phyloP scores from a whole-genome alignment of 2,113 vertebrate genomes.

The Syrrhaptes paradoxus region DNA sequence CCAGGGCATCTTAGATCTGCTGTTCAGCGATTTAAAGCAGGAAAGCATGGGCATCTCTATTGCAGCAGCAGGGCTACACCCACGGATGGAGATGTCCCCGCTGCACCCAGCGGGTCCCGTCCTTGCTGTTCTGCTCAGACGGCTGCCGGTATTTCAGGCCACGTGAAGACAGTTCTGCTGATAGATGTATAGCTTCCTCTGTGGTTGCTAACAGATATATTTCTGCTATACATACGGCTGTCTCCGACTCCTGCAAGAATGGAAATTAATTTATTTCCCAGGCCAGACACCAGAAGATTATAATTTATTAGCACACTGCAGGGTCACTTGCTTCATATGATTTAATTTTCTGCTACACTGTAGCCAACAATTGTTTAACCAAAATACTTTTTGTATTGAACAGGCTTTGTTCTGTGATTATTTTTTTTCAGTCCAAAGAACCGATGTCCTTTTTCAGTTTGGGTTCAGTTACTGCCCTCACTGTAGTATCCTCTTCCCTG shows the following conservation, averaged over 20 bases:
- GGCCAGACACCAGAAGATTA: not conserved
- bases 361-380: not conserved
- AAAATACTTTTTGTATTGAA: not conserved
- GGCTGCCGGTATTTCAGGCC: not conserved
- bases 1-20: not conserved
- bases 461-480: not conserved
- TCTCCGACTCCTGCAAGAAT: not conserved
- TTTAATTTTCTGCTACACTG: not conserved
- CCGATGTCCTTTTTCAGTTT: not conserved
- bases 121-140: rapidly evolving
- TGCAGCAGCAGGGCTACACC: rapidly evolving
- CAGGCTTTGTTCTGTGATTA: not conserved
- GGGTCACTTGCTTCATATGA: not conserved
- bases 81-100: rapidly evolving
- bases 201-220: not conserved
- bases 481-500: rapidly evolving
- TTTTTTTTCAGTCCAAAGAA: not conserved
- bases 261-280: conserved; percentile 9
- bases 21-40: not conserved
- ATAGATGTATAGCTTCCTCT: not conserved
- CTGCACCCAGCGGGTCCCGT: rapidly evolving
- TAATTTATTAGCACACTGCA: not conserved
- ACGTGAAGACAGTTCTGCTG: not conserved
- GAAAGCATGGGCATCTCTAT: not conserved
- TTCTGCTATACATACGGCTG: not conserved